Percentiles rank a stretch among this genome's conserved stretches.
Conservation (phyloP, 2,888 invertebrate species). For the Petrolisthes cinctipes region DNA sequence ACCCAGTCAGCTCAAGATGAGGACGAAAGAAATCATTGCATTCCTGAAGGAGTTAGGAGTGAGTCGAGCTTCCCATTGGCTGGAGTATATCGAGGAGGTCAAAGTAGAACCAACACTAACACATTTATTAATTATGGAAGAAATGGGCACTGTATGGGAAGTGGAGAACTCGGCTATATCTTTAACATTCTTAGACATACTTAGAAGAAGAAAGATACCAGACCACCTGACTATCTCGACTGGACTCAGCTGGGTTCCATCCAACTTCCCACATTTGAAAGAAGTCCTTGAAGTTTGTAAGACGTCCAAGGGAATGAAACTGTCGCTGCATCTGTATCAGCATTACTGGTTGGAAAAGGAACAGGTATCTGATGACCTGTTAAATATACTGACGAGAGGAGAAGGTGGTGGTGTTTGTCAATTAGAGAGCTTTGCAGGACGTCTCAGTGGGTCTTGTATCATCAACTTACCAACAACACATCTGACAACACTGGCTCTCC, state of each 20-base stretch:
- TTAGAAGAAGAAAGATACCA: slow-evolving; percentile 22
- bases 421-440: slow-evolving; percentile 53
- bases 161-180: slow-evolving; percentile 49
- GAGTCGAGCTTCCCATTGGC: slow-evolving; percentile 35
- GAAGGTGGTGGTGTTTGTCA: background rate
- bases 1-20: slow-evolving; percentile 16
- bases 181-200: slow-evolving; percentile 20
- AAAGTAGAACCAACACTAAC: slow-evolving; percentile 39
- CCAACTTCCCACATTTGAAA: slow-evolving; percentile 26
- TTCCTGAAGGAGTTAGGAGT: slow-evolving; percentile 40
- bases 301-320: background rate
- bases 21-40: slow-evolving; percentile 37
- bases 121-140: slow-evolving; percentile 19
- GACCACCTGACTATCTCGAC: slow-evolving; percentile 11
- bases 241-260: background rate
- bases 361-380: slow-evolving; percentile 34
- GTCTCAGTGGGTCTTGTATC: slow-evolving; percentile 28
- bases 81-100: slow-evolving; percentile 53
- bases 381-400: slow-evolving; percentile 16
- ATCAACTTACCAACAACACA: slow-evolving; percentile 21
- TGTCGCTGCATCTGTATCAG: slow-evolving; percentile 46
- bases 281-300: slow-evolving; percentile 33
- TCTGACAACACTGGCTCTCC: slow-evolving; percentile 38
- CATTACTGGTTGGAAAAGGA: slow-evolving; percentile 54
- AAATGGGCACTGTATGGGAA: slow-evolving; percentile 51